Conservation (phyloP, 2,797 vertebrate species). For the Trichosurus vulpecula region DNA sequence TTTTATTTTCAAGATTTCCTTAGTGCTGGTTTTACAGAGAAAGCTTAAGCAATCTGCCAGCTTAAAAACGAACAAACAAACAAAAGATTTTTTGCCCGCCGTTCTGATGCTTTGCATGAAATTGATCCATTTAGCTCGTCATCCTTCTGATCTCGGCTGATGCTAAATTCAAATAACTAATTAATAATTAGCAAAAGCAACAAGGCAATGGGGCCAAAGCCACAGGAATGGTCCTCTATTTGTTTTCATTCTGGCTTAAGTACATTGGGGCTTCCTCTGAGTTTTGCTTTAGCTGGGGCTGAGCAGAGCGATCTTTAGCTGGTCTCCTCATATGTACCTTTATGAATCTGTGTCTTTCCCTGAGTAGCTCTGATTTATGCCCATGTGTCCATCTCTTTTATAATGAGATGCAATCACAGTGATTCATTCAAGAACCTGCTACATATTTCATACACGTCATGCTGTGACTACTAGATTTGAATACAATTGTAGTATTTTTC, state of each 20-base stretch:
- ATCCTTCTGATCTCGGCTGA: neutral
- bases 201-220: neutral
- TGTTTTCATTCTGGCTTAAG: neutral
- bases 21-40: neutral
- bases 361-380: neutral
- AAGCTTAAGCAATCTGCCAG: slow-evolving; percentile 26
- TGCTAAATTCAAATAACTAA: neutral
- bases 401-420: slow-evolving; percentile 2
- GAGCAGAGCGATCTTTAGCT: neutral
- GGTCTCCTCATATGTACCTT: neutral
- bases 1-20: neutral
- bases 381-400: neutral
- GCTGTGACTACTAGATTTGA: slow-evolving; percentile 2
- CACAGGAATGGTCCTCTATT: neutral
- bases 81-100: neutral
- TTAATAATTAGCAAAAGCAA: neutral
- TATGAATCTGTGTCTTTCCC: neutral
- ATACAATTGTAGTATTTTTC: neutral
- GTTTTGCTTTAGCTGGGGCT: neutral
- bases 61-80: neutral
- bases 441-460: neutral
- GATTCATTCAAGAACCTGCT: neutral
- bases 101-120: slow-evolving; percentile 29
- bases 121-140: neutral
- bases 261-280: neutral